Evolutionary conservation across 2,113 vertebrate species (phyloP).

Genomic region (Heliornis fulica): DNA sequence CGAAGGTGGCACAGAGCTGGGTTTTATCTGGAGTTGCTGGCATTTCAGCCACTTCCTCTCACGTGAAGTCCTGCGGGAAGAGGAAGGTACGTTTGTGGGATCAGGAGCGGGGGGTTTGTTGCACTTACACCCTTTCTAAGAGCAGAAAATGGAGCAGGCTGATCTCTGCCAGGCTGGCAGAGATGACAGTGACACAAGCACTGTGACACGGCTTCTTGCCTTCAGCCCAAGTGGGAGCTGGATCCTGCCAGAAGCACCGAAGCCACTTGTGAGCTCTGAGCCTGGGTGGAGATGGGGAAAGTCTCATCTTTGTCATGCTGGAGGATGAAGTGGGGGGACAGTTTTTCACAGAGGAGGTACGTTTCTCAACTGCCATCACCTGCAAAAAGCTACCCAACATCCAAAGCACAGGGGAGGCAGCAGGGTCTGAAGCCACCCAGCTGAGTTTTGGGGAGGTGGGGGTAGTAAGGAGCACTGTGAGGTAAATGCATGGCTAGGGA

Average conservation of each 20-base stretch:
- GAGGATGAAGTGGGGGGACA: not conserved
- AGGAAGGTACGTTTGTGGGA: conserved; percentile 17
- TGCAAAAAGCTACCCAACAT: not conserved
- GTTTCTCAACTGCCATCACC: not conserved
- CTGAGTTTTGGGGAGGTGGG: not conserved
- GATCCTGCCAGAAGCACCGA: not conserved
- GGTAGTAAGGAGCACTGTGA: rapidly evolving
- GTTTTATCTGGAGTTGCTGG: not conserved
- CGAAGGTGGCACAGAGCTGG: not conserved
- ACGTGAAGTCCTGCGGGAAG: not conserved
- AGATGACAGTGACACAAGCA: rapidly evolving
- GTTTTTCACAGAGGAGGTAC: not conserved
- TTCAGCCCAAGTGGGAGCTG: not conserved
- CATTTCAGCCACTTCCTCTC: conserved; percentile 17
- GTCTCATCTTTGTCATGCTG: not conserved
- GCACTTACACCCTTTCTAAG: not conserved
- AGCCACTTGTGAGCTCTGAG: not conserved
- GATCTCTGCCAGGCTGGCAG: not conserved
- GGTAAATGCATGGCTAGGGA: rapidly evolving
- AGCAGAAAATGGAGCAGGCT: not conserved
- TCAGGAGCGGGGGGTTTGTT: not conserved
- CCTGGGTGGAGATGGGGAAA: not conserved
- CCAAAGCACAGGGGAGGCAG: not conserved
- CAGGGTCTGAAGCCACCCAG: not conserved
- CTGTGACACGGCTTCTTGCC: not conserved